Evolutionary conservation across 2,888 invertebrate genomes (phyloP).

Genomic region (Aspidiotus rigidus): DNA sequence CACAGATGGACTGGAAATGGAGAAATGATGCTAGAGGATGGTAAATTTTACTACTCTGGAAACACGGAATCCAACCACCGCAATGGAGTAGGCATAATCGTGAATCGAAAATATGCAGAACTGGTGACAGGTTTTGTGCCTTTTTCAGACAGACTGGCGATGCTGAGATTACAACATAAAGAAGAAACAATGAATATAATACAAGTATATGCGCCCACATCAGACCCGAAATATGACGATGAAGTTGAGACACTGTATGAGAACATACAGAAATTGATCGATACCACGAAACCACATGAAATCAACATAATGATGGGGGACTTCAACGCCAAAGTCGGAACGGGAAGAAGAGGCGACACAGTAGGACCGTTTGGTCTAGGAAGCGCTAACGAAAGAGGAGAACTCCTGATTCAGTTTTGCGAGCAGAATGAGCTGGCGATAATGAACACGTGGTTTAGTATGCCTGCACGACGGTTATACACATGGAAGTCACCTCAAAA

Average conservation of each 20-base stretch:
- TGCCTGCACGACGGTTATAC: slow-evolving; percentile 10
- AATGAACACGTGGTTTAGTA: slow-evolving; percentile 27
- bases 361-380: slow-evolving; percentile 24
- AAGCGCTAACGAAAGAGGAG: slow-evolving; percentile 23
- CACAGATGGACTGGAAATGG: not conserved
- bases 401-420: slow-evolving; percentile 17
- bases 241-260: slow-evolving; percentile 28
- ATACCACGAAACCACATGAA: slow-evolving; percentile 14
- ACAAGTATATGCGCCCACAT: slow-evolving; percentile 20
- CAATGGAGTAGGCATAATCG: not conserved
- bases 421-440: slow-evolving; percentile 9
- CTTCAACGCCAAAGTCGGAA: slow-evolving; percentile 24
- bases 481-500: slow-evolving; percentile 38
- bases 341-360: slow-evolving; percentile 14
- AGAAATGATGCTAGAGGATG: not conserved
- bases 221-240: slow-evolving; percentile 14
- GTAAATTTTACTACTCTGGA: slow-evolving; percentile 2
- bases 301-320: slow-evolving; percentile 24
- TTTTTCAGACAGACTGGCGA: slow-evolving; percentile 4
- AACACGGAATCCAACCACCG: slow-evolving; percentile 4
- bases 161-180: slow-evolving; percentile 3
- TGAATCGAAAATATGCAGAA: not conserved
- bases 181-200: slow-evolving; percentile 16
- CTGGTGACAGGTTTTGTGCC: slow-evolving; percentile 1
- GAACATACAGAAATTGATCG: slow-evolving; percentile 13